Evolutionary conservation across 2,113 vertebrate genomes (phyloP), one percentile per base, ranked within the genome.

Genomic region (Herpailurus yagouaroundi): DNA sequence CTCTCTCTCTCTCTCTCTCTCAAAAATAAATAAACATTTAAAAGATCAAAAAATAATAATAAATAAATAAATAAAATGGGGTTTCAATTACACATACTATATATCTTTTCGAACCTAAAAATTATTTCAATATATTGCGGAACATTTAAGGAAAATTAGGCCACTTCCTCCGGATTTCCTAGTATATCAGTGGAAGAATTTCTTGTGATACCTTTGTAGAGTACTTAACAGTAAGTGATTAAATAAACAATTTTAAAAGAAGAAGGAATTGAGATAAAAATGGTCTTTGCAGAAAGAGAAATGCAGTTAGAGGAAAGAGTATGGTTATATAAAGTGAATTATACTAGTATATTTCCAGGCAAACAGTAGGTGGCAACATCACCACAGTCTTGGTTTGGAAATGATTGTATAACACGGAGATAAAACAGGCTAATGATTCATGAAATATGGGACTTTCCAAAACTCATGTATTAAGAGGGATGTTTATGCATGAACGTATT

Each of bases 301-400:
- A 50, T 68, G n/a, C 14, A 92, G 52, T 55, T 52, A n/a, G 4
- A 88, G 33, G 13, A 13, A 87, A 83, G 13, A 81, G 13, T 4
- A n/a, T 48, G 77, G 66, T 93, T 57, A 93, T 7, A 69, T 55
- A 86, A 95, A 88, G 50, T 63, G 69, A 64, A 52, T 52, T 83
- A 27, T 50, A 48, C 25, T 94, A 93, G 60, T 31, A 29, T 96
- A 19, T 93, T 97, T 96, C 91, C 66, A 97, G 10, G 14, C 38
- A 86, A 97, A 98, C 99, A 94, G 97, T 96, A 99, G 99, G 97
- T 99, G 99, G 99, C 98, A 98, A 94, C 71, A 97, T 98, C 41
- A 64, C 89, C 98, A 97, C 93, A 93, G 97, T 33, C 91, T 96
- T 97, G 66, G 19, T 91, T 88, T 93, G 38, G 38, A 52, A 86